Conservation (phyloP, 2,797 vertebrate species). For the Gila robusta region DNA sequence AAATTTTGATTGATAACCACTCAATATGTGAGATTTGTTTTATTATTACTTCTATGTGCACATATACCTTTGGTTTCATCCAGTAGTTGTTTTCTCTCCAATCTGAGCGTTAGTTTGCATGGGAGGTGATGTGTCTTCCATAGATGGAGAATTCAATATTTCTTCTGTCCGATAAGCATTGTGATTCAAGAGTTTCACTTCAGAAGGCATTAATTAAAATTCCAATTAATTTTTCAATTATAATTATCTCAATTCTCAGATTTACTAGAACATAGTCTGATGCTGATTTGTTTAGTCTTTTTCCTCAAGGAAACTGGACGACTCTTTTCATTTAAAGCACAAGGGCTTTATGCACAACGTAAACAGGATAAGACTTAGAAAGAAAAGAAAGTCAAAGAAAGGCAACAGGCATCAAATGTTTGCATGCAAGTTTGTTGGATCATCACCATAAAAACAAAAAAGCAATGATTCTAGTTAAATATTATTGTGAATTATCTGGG, state of each 20-base stretch:
- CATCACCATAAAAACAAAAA: not conserved
- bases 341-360: constrained; percentile 58
- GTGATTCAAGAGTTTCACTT: constrained; percentile 61
- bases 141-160: constrained; percentile 31
- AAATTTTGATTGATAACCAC: not conserved
- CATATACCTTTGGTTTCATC: not conserved
- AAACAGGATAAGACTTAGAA: constrained; percentile 64
- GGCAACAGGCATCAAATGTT: constrained; percentile 4
- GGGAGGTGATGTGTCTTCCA: not conserved
- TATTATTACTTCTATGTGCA: not conserved
- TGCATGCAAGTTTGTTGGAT: constrained; percentile 10
- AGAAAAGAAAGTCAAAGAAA: constrained; percentile 32
- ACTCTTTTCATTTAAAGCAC: constrained; percentile 64
- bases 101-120: not conserved
- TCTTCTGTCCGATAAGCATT: constrained; percentile 44
- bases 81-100: not conserved
- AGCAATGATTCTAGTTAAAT: not conserved
- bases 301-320: constrained; percentile 55
- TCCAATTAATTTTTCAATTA: constrained; percentile 71
- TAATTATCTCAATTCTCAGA: constrained; percentile 65
- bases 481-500: not conserved
- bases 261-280: constrained; percentile 61
- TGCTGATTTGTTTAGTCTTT: constrained; percentile 66
- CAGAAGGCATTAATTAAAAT: constrained; percentile 63
- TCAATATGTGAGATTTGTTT: not conserved